Base-by-base conservation (phyloP, 2,888 invertebrate species). In the Caenorhabditis sinica region DNA sequence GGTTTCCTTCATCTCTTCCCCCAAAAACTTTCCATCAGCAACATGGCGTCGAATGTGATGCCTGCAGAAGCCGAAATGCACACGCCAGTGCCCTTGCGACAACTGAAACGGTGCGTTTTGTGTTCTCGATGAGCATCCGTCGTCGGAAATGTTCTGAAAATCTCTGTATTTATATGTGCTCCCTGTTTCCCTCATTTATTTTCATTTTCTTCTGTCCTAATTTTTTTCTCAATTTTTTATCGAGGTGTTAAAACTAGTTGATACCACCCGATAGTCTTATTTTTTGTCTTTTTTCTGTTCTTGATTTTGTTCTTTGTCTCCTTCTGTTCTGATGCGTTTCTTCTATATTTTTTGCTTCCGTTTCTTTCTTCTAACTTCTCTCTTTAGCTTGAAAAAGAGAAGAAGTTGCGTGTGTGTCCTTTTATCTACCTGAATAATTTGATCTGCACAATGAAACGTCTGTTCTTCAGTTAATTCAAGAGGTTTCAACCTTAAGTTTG, bases 101-200 rank as follows among this genome's bases (percentile, higher is more conserved):
- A 15, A 1, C 28, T 40, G 61, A 45, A 63, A 63, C 23, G 25
- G 23, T 43, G 36, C 20, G 6, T 63, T 25, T 8, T 40, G 36
- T 36, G 11, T n/a, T n/a, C 23, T 58, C 56, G 56, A 28, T 56
- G 53, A 51, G 68, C 63, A 60, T 33, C 33, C 17, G 66, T 9
- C 56, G 15, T 20, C 20, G 20, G 11, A 53, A 72, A 30, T 45
- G 60, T 51, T 73, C 51, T 51, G 51, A 66, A 63, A 20, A 25
- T 65, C 51, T 65, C 30, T 66, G 65, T 75, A 74, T 74, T 74
- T 65, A 11, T 40, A 61, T 53, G 25, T 23, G 61, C 45, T 51
- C 33, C 73, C 20, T 61, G 33, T 63, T 63, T 17, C 43, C 56
- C 2, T 13, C 4, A 2, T 25, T 11, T 53, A 8, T 53, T 4